Base-by-base conservation (phyloP, 2,113 vertebrate species). In the Xenopus laevis region DNA sequence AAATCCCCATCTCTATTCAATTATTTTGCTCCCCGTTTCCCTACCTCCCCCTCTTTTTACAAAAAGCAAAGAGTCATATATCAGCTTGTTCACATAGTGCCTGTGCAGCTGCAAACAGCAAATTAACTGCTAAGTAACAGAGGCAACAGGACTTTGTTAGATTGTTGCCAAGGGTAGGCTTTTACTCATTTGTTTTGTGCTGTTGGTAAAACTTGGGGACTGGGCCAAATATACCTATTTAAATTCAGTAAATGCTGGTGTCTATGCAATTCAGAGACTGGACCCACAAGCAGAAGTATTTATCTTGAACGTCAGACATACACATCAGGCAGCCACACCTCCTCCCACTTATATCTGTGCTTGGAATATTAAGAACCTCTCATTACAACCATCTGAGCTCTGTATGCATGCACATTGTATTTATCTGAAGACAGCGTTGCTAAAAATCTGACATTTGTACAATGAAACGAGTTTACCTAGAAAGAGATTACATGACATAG, bases 401-500 rank as follows among this genome's bases (percentile, higher is more conserved):
- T 63, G 55, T 70, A 70, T 53, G 45, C 59, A 62, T 76, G 46
- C 53, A 57, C 27, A 62, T 27, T 45, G 59, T 61, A 70, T 63
- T 64, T 77, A 64, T 64, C 60, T n/a, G 13, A 46, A 77, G 66
- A 62, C 47, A 68, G 59, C 59, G 33, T 63, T 47, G 53, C 15
- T 53, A 74, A 33, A 76, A 23, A 53, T 53, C n/a, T 74, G 65
- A 68, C 72, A 74, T 27, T 61, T 40, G 12, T 20, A 75, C 72
- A 68, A 68, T 62, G 50, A 57, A 68, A 68, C 33, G 45, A 47
- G 47, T 68, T 65, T 60, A 75, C 72, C 72, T 75, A 62, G 57
- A 50, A 59, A 58, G 23, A 30, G 53, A 74, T 68, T 33, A 68
- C 65, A 53, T 62, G 65, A 75, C 65, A 61, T 67, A 61, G 58